phyloP scores from a whole-genome alignment of 2,113 vertebrate genomes.

The Dermatemys mawii region DNA sequence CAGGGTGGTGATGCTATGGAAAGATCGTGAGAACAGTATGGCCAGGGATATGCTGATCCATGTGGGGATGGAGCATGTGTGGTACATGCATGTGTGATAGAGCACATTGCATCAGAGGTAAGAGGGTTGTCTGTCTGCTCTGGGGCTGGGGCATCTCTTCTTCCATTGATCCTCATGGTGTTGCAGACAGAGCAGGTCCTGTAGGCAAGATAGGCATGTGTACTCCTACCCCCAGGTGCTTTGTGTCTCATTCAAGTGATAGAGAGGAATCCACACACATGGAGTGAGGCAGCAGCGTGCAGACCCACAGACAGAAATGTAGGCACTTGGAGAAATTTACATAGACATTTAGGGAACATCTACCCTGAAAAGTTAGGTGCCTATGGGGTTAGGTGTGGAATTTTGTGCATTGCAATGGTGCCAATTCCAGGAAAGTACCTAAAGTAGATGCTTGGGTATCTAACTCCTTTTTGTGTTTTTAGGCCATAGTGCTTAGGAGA shows the following conservation, averaged over 20 bases:
- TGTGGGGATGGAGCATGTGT: no score
- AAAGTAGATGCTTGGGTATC: neutral
- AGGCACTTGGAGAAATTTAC: neutral
- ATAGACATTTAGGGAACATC: neutral
- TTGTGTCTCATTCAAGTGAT: no score
- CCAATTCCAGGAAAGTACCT: neutral
- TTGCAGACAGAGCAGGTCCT: neutral
- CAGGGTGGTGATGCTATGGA: neutral
- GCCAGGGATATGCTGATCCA: no score
- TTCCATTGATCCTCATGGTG: neutral
- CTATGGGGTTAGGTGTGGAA: neutral
- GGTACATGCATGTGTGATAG: neutral
- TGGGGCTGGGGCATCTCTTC: neutral
- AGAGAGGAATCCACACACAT: neutral
- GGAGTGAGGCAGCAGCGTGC: neutral
- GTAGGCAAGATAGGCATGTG: neutral
- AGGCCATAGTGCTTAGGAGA: neutral
- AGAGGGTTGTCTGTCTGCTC: neutral
- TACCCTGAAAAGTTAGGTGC: neutral
- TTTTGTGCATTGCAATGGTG: neutral
- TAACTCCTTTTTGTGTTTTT: neutral
- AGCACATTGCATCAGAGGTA: neutral
- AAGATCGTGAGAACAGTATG: neutral
- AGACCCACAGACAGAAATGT: neutral
- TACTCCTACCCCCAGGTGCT: neutral